Conservation (phyloP, 35 echinoderm and acorn worm species). For the Eucidaris tribuloides region DNA sequence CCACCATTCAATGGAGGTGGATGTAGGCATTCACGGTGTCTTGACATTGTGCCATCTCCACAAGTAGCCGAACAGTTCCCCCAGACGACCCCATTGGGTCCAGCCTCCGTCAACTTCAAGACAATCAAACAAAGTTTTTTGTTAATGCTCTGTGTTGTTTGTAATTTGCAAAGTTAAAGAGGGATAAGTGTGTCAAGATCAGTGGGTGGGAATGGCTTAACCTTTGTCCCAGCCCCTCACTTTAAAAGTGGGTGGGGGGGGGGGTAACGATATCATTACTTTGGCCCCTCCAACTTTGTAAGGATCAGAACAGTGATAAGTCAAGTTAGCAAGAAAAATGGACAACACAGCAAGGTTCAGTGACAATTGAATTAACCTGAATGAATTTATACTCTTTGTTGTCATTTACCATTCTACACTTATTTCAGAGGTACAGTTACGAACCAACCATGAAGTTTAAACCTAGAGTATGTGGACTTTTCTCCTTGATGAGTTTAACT, state of each 20-base stretch:
- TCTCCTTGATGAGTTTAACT: too few relatives aligned
- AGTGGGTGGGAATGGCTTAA: neutral
- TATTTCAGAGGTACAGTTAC: too few relatives aligned
- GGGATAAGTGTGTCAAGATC: neutral
- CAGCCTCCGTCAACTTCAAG: constrained; percentile 80
- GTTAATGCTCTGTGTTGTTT: neutral
- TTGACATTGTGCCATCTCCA: constrained; percentile 51
- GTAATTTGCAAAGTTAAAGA: neutral
- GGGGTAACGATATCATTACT: neutral
- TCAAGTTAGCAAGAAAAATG: too few relatives aligned
- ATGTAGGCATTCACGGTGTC: constrained; percentile 55
- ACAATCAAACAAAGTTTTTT: neutral
- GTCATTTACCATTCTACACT: too few relatives aligned
- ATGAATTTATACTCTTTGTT: too few relatives aligned
- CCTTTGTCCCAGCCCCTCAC: too few relatives aligned
- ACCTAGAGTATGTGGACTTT: too few relatives aligned
- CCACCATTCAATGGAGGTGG: constrained; percentile 63
- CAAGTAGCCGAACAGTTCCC: constrained; percentile 57
- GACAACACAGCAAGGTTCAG: too few relatives aligned
- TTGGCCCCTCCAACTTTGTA: neutral
- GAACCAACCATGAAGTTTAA: too few relatives aligned
- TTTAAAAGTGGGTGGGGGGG: neutral
- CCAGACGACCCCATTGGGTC: constrained; percentile 76
- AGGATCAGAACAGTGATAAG: neutral
- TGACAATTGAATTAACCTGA: too few relatives aligned